Evolutionary conservation across 2,113 vertebrate genomes (phyloP), one percentile per base, ranked within the genome.

Genomic region (Malurus elegans): DNA sequence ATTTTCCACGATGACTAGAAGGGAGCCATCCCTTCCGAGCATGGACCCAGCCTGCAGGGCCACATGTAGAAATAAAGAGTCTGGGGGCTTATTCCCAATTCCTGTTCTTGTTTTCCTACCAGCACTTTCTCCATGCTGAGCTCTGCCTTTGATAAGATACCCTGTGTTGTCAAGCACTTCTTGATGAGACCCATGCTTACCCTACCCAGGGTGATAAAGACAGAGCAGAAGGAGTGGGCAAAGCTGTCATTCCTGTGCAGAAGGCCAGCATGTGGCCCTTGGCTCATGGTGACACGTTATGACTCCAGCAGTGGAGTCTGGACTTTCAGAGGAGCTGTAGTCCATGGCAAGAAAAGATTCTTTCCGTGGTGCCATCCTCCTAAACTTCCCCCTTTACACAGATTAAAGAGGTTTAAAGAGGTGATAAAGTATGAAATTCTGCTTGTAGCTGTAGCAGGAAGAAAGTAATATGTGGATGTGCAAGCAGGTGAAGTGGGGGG

Each of bases 211-310:
- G 58, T 29, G 88, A 95, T 94, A 93, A 93, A 91, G 45, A 15
- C 45, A 25, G 53, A 83, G 51, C 1, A 31, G 91, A 83, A 83
- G 71, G 79, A 72, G 36, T 4, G 67, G 90, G 13, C 66, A 70
- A 38, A 67, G 90, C 76, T 93, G 79, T 71, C 7, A 2, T 54
- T 70, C 88, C 65, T 3, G 3, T 74, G 64, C 87, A 91, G 56
- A 73, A 71, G 48, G 34, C 28, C 45, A 34, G 36, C 2, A 1
- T 0, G 8, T 94, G 74, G 50, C 78, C 1, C 0, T n/a, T 64
- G 67, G 36, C 61, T 74, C 0, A 0, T 67, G 79, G 44, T 67
- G 76, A n/a, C 73, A 36, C 0, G 0, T 76, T 48, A 38, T 50
- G 57, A 15, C n/a, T 76, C 73, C 47, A 53, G 69, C 53, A 24